Evolutionary conservation across 2,797 vertebrate species (phyloP), one percentile per base, ranked within the genome.

Genomic region (Urophycis tenuis): DNA sequence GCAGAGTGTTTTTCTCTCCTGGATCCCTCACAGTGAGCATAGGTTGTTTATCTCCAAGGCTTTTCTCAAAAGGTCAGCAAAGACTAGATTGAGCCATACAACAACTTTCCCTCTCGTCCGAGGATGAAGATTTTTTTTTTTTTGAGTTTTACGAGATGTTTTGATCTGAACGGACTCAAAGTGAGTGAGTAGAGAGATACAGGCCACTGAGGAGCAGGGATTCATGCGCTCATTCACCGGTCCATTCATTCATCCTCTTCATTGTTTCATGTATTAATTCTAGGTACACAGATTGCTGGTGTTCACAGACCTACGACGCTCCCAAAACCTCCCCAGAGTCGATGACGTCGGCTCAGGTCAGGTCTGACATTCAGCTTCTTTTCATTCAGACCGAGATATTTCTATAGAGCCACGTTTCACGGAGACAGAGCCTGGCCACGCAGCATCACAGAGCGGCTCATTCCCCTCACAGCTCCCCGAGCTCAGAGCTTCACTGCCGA

Each of bases 11-110:
- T 64, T 64, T 64, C 53, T 53, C n/a, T 29, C n/a, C 53, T 25
- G 53, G 53, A 64, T 29, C 53, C n/a, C 8, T 88, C 84, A 82
- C 53, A 25, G 53, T 11, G 53, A 8, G 53, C 53, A 15, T 29
- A n/a, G 53, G n/a, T 64, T 64, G 53, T 64, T 64, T 64, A 64
- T 64, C 53, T 64, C 53, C n/a, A 29, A 64, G 53, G 53, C 53
- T 64, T 64, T 29, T 64, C 53, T 25, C 53, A 10, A 64, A 64
- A 64, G 53, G 53, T 64, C 53, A 64, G 53, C 53, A 11, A 10
- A 64, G 53, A 64, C 53, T 64, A 64, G n/a, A 64, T 64, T 64
- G 53, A 64, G 53, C 77, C 30, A 3, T 73, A 85, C 83, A 71
- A 82, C 79, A 71, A 82, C 78, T 64, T 64, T 64, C 53, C 2